These are phyloP conservation scores for Caenorhabditis sp. DNA, from an alignment of 2,888 invertebrate species.

Conservation along the genomic window DNA sequence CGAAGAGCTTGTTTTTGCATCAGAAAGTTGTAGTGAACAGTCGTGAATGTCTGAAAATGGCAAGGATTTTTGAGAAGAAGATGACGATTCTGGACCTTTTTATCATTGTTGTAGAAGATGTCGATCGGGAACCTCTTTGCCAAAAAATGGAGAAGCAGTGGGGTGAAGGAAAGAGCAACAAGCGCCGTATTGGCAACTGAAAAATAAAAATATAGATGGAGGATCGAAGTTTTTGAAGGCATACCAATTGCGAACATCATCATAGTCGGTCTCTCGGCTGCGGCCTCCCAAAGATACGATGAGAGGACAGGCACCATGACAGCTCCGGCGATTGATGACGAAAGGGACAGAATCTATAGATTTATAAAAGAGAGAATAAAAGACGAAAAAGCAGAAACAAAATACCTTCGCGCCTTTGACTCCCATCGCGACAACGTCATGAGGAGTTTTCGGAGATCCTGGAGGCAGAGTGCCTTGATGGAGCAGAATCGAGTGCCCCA, in stretches of 20 bases:
- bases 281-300: constrained; percentile 76
- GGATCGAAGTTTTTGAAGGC: not conserved
- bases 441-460: constrained; percentile 71
- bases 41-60: constrained; percentile 76
- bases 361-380: too few species aligned
- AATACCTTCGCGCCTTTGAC: constrained; percentile 78
- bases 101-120: constrained; percentile 78
- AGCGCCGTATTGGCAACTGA: constrained; percentile 78
- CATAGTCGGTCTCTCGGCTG: constrained; percentile 76
- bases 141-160: constrained; percentile 80
- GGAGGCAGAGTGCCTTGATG: constrained; percentile 71
- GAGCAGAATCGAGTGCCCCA: constrained; percentile 79
- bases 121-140: constrained; percentile 80
- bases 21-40: constrained; percentile 81
- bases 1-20: constrained; percentile 77
- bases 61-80: not conserved
- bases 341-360: constrained; percentile 75
- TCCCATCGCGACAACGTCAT: constrained; percentile 72
- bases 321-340: constrained; percentile 77
- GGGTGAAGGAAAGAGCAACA: constrained; percentile 80
- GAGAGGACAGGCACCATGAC: constrained; percentile 80
- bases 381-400: not conserved
- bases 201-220: constrained; percentile 10
- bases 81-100: constrained; percentile 63
- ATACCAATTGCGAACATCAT: constrained; percentile 72